Conservation (phyloP, 2,888 invertebrate species). For the Scrobipalpa costella region DNA sequence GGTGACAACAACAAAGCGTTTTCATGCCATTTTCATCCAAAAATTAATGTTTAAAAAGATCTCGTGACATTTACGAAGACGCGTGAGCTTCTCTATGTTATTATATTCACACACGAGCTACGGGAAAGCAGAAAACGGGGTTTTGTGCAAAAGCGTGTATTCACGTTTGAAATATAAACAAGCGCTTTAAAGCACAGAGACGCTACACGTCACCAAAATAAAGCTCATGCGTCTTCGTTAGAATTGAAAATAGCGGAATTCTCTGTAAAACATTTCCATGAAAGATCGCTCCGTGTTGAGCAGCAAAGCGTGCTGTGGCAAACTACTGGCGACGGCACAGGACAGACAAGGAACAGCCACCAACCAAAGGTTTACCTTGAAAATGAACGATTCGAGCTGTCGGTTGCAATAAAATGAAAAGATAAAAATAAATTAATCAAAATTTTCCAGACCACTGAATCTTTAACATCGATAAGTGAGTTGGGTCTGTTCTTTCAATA, state of each 20-base stretch:
- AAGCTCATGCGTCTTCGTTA: constrained; percentile 9
- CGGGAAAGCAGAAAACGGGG: constrained; percentile 1
- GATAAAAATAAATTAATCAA: constrained; percentile 51
- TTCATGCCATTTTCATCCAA: background rate
- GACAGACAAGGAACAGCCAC: constrained; percentile 46
- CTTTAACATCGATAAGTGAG: background rate
- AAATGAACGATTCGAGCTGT: constrained; percentile 77
- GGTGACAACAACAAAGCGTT: constrained; percentile 15
- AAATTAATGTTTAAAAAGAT: constrained; percentile 5
- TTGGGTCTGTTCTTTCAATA: background rate
- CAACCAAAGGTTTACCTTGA: constrained; percentile 71
- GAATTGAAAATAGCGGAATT: background rate
- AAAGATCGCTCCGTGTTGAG: background rate
- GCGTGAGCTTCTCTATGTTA: background rate
- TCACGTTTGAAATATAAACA: background rate
- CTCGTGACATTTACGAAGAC: constrained; percentile 2
- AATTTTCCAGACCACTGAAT: background rate
- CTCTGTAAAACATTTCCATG: background rate
- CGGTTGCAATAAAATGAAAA: constrained; percentile 73
- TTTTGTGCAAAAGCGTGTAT: constrained; percentile 13
- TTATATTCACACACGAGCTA: background rate
- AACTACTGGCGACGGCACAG: constrained; percentile 45
- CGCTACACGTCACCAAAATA: background rate
- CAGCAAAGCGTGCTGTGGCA: constrained; percentile 28
- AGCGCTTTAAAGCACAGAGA: background rate